Evolutionary conservation across 1,140 invertebrate species (phyloP).

Genomic region (Diachasmimorpha longicaudata): DNA sequence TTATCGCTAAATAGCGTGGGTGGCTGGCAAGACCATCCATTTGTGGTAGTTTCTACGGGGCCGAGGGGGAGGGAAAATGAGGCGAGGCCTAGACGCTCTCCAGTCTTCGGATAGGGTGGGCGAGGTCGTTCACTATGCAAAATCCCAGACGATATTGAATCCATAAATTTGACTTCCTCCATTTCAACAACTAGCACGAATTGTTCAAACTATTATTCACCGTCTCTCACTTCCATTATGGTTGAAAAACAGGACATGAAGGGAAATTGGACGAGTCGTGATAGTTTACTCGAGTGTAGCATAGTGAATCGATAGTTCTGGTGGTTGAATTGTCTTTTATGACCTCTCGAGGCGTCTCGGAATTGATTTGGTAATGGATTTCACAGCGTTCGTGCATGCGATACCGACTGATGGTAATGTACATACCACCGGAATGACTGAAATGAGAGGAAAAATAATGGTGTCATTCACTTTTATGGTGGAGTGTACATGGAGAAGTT

Average conservation of each 20-base stretch:
- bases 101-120: neutral
- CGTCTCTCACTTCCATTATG: neutral
- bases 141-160: neutral
- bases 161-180: neutral
- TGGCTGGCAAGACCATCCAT: neutral
- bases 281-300: slow-evolving; percentile 16
- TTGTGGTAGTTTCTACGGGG: neutral
- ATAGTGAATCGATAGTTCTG: slow-evolving; percentile 1
- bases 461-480: neutral
- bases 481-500: no score
- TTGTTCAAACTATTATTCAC: neutral
- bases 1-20: neutral
- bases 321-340: slow-evolving; percentile 23
- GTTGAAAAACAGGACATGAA: neutral
- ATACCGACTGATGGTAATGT: neutral
- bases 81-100: neutral
- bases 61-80: neutral
- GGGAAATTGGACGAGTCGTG: neutral
- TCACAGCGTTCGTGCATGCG: neutral
- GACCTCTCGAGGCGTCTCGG: slow-evolving; percentile 19
- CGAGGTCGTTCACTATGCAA: neutral
- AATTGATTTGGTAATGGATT: slow-evolving; percentile 30
- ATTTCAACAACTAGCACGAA: neutral
- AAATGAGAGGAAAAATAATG: neutral
- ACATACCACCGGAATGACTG: neutral